phyloP scores from a whole-genome alignment of 2,797 vertebrate genomes.

The Chelon auratus region DNA sequence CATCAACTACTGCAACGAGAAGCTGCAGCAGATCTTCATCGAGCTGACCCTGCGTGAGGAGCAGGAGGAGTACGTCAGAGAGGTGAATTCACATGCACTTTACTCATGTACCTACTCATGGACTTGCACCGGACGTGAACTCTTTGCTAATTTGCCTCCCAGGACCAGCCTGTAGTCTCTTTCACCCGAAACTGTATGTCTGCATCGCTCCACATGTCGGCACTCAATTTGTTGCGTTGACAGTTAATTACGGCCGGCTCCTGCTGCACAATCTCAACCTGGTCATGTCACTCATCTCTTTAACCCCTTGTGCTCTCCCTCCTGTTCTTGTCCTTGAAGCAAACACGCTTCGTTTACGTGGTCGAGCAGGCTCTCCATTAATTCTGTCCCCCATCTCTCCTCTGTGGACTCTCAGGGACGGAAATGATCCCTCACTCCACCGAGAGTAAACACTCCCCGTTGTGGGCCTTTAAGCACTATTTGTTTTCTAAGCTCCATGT shows the following conservation, averaged over 20 bases:
- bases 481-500: slow-evolving; percentile 83
- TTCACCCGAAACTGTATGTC: slow-evolving; percentile 23
- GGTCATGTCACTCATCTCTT: slow-evolving; percentile 42
- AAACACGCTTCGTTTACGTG: slow-evolving; percentile 13
- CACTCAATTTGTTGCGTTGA: slow-evolving; percentile 21
- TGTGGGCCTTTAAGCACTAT: slow-evolving; percentile 75
- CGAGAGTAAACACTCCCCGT: slow-evolving; percentile 75
- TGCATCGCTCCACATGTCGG: slow-evolving; percentile 21
- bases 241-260: slow-evolving; percentile 11
- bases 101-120: background rate
- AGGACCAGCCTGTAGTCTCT: background rate
- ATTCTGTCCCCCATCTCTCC: slow-evolving; percentile 20
- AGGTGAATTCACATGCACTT: slow-evolving; percentile 81
- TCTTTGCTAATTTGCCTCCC: slow-evolving; percentile 16
- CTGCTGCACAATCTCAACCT: slow-evolving; percentile 11
- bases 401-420: slow-evolving; percentile 58
- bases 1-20: slow-evolving; percentile 99
- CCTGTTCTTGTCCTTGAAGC: slow-evolving; percentile 18
- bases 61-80: slow-evolving; percentile 96
- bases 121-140: background rate
- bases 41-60: slow-evolving; percentile 97
- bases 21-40: slow-evolving; percentile 99
- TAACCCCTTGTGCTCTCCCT: slow-evolving; percentile 6
- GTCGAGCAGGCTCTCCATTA: background rate
- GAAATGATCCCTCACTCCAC: slow-evolving; percentile 78